Conservation (phyloP, 2,113 vertebrate species). For the Trichomycterus rosablanca region DNA sequence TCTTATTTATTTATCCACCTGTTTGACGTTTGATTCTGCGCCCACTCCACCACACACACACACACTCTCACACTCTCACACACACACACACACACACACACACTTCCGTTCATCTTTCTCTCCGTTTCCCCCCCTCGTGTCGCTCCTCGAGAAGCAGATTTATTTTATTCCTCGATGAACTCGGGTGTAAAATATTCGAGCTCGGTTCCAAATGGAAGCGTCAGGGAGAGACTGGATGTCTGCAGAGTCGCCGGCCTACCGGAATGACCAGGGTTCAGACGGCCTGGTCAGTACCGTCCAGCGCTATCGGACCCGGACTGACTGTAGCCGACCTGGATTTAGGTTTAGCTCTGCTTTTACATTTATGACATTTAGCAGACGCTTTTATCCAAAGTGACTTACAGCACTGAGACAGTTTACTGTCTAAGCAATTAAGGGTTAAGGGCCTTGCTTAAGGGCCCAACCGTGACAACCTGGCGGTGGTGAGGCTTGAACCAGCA, state of each 20-base stretch:
- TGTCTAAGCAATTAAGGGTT: too few species aligned
- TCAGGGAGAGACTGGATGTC: slow-evolving; percentile 20
- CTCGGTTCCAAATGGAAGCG: slow-evolving; percentile 33
- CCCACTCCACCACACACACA: neutral
- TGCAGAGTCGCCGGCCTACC: neutral
- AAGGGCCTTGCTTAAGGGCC: too few species aligned
- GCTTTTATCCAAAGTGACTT: too few species aligned
- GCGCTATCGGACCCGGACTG: neutral
- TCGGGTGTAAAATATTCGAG: slow-evolving; percentile 42
- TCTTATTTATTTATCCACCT: slow-evolving; percentile 37
- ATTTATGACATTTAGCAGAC: too few species aligned
- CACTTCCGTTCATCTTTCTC: too few species aligned
- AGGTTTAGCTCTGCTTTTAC: too few species aligned
- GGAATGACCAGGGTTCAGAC: neutral
- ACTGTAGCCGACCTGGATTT: too few species aligned
- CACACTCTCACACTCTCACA: too few species aligned
- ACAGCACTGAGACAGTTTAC: too few species aligned
- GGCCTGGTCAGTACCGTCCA: neutral
- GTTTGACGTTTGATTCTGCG: neutral
- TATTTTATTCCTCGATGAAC: slow-evolving; percentile 29
- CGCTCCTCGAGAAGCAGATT: slow-evolving; percentile 28
- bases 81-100: too few species aligned
- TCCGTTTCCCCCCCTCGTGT: slow-evolving; percentile 8
- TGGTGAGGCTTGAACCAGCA: too few species aligned
- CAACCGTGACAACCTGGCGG: too few species aligned